phyloP scores from a whole-genome alignment of 2,888 invertebrate genomes.

The Slavum lentiscoides region DNA sequence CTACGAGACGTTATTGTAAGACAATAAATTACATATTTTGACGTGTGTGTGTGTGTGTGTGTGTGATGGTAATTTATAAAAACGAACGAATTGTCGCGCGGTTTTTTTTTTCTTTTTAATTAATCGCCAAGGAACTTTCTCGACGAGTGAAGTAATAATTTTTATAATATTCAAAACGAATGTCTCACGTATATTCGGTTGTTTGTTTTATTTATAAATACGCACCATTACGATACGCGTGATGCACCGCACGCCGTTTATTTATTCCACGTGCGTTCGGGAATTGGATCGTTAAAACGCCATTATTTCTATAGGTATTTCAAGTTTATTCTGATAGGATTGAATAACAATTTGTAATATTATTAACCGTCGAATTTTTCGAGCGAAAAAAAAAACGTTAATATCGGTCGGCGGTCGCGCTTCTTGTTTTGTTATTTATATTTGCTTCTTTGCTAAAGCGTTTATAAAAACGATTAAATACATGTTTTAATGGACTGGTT shows the following conservation, averaged over 20 bases:
- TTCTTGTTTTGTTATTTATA: too few relatives aligned
- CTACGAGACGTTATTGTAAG: constrained; percentile 1
- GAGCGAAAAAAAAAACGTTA: too few relatives aligned
- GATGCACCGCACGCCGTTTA: not conserved
- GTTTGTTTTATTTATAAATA: not conserved
- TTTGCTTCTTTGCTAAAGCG: too few relatives aligned
- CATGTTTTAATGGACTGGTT: too few relatives aligned
- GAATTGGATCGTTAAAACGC: not conserved
- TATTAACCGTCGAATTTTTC: too few relatives aligned
- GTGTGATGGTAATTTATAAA: constrained; percentile 1
- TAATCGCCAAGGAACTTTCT: constrained; percentile 42
- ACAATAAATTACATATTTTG: not conserved
- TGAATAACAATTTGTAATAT: too few relatives aligned
- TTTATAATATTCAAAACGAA: constrained; percentile 1
- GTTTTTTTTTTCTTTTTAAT: constrained; percentile 9
- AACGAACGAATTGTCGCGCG: constrained; percentile 21
- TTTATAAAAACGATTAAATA: too few relatives aligned
- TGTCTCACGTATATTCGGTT: not conserved
- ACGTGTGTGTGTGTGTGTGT: not conserved
- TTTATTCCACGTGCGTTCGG: not conserved
- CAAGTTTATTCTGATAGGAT: too few relatives aligned
- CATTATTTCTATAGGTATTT: not conserved
- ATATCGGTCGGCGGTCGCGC: too few relatives aligned
- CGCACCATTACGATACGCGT: not conserved
- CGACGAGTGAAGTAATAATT: not conserved